Evolutionary conservation across 2,888 invertebrate species (phyloP), one percentile per base, ranked within the genome.

Genomic region (Oscheius sp.): DNA sequence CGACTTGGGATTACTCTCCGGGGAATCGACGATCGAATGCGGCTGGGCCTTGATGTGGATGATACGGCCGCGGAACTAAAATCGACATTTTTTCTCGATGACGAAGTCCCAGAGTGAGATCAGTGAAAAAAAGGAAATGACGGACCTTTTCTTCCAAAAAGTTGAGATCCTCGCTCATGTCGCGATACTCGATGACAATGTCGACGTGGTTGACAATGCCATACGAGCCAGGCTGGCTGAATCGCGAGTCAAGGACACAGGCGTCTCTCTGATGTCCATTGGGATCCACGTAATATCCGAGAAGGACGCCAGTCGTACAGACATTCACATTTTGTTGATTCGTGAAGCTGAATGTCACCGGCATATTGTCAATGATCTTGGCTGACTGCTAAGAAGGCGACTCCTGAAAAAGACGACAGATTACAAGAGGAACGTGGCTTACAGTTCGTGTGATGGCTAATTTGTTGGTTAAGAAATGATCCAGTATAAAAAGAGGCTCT

Each of bases 131-230:
- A 27, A 13, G 21, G 16, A 43, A 45, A 35, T 13, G 7, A n/a
- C n/a, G n/a, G 64, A 87, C 82, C 76, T 85, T 85, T 41, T 95
- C 95, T 94, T 88, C 88, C 46, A 88, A 73, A 73, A 87, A 84
- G 76, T 88, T 96, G 27, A 96, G 95, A 87, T 96, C 95, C 7
- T 92, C 90, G 43, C 21, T 91, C 1, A 95, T 95, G 86, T 94
- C 95, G 90, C 98, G 96, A 90, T 96, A 99, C 55, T 81, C 86
- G 66, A 99, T 93, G 76, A 92, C 92, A 78, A 99, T 91, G 90
- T 98, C 96, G 53, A 99, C 95, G 90, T 99, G 98, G 91, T 99
- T 99, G 90, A 95, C 97, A 59, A 97, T 91, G 89, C 95, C 99
- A 89, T 94, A 96, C 0, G 93, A 92, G 82, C 94, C 93, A 1